Evolutionary conservation across 1,140 invertebrate species (phyloP), one percentile per base, ranked within the genome.

Genomic region (Halictus rubicundus): DNA sequence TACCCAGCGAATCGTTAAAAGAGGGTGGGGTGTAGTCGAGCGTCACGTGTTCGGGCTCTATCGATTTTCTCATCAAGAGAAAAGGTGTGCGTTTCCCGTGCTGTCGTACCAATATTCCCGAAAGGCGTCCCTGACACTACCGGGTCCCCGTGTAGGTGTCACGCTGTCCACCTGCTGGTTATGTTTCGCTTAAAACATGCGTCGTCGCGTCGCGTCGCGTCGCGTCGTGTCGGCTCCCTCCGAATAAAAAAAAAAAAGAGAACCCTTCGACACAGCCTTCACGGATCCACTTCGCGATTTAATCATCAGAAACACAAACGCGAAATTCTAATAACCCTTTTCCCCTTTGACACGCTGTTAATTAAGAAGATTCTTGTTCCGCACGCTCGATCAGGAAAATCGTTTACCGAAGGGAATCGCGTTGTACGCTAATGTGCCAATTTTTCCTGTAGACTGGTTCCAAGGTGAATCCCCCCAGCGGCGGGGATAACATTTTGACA

Each of bases 61-160:
- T 87, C 85, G 85, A 86, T 87, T 87, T 87, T 87, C 74, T 77
- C 87, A 86, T 87, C 85, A 87, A 85, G 71, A 49, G 21, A 32
- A 57, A 66, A 87, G 54, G 61, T 72, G 76, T 68, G 27, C 49
- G 70, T 46, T 70, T 61, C 68, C 19, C 27, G 27, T 60, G 75
- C 68, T 52, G 32, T 68, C 52, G 25, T 63, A 71, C 71, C 46
- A 23, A 39, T 60, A 25, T 27, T 27, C 14, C 37, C 42, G 37
- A 23, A 60, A 54, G 69, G 25, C 57, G 81, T 80, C 66, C 70
- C 57, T 70, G 76, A 83, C 76, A 83, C 68, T 69, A 78, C 23
- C 52, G 57, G 16, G 69, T 46, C 46, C 32, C 49, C 4, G 14
- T 65, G 39, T 32, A 74, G n/a, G 68, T 39, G 70, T 65, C 46